Base-by-base conservation (phyloP, 1,140 invertebrate species). In the Homalodisca vitripennis region DNA sequence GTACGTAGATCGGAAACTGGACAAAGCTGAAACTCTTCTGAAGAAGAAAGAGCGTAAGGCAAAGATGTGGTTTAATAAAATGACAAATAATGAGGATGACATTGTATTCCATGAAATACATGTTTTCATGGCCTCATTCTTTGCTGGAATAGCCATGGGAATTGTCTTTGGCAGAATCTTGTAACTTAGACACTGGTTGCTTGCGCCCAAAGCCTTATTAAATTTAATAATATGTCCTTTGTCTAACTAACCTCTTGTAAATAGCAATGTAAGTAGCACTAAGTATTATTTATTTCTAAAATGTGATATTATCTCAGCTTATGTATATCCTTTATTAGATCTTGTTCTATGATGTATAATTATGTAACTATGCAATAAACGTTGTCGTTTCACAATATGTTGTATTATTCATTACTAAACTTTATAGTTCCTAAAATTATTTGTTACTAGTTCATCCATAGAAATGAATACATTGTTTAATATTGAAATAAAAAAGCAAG, bases 1-100 rank as follows among this genome's bases (percentile, higher is more conserved):
- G 79, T 92, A 82, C 83, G 85, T 92, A 67, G 91, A 92, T 78
- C 86, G 85, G 66, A 92, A 92, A 82, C 68, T 92, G 68, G 88
- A 91, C 75, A 90, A 89, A 81, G 89, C 89, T 65, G 90, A 92
- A 77, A 83, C 86, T 73, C 73, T 88, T 51, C 72, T 92, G 57
- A 89, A 87, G 78, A 85, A 86, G 72, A 88, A 88, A 67, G 82
- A 89, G 79, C 75, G 80, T 24, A 86, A 85, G 74, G 87, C 87
- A 1, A 87, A 86, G 71, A 85, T 84, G 71, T 92, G 90, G 90
- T 92, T 91, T 75, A 81, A 88, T 48, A 83, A 82, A 46, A 84
- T 83, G 70, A 57, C 71, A 12, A 70, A 74, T 32, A 87, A 89
- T 72, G 85, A 88, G 13, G 79, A 86, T 32, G 83, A 85, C 51